Percentiles rank a stretch among this genome's conserved stretches.
phyloP scores from a whole-genome alignment of 2,113 vertebrate species.

The Leucopsar rothschildi region DNA sequence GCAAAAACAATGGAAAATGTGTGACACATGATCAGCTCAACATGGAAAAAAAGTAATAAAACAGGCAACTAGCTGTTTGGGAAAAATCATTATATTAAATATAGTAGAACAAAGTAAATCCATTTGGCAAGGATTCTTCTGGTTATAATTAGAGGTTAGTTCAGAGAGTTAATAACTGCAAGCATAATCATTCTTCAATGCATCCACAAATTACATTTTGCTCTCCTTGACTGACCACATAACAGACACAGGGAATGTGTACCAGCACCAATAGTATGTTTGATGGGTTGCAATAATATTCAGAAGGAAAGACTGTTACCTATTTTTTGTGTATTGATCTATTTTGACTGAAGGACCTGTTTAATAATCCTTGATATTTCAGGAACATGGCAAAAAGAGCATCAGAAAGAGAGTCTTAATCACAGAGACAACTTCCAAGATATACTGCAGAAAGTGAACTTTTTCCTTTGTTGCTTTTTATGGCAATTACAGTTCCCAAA shows the following conservation, averaged over 20 bases:
- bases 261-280: not conserved
- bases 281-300: not conserved
- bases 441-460: not conserved
- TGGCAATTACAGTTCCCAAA: not conserved
- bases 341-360: not conserved
- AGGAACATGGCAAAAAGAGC: not conserved
- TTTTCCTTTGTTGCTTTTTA: not conserved
- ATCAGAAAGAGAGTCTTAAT: not conserved
- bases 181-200: not conserved
- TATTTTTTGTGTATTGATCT: slow-evolving; percentile 2
- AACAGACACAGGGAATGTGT: not conserved
- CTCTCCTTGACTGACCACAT: not conserved
- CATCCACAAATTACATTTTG: not conserved
- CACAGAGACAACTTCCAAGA: not conserved
- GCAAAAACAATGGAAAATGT: not conserved
- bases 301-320: not conserved
- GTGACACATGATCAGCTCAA: not conserved
- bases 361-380: not conserved
- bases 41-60: not conserved
- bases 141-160: not conserved
- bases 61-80: not conserved
- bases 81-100: not conserved
- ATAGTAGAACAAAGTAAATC: not conserved
- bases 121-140: not conserved
- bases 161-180: not conserved